phyloP scores from a whole-genome alignment of 2,888 invertebrate species.

The Biston stratarius region DNA sequence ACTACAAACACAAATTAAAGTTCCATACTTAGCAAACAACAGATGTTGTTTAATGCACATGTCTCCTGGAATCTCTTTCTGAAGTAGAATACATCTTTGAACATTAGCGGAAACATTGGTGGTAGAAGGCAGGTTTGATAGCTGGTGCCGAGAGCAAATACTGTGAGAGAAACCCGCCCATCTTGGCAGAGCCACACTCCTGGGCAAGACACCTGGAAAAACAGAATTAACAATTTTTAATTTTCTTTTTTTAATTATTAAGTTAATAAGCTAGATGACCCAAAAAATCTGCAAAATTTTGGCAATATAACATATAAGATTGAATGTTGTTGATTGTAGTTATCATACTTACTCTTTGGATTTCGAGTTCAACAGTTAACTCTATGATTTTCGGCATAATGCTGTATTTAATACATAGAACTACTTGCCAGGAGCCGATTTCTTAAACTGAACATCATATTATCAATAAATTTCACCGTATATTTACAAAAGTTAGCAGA shows the following conservation, averaged over 20 bases:
- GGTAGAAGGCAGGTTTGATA: conserved; percentile 88
- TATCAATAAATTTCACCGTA: neutral
- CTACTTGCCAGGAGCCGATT: conserved; percentile 15
- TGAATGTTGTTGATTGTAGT: no score
- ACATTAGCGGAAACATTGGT: conserved; percentile 90
- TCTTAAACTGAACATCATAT: conserved; percentile 22
- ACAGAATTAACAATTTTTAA: neutral
- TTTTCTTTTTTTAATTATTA: no score
- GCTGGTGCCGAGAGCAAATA: conserved; percentile 89
- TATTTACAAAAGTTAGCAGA: conserved; percentile 23
- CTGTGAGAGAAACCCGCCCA: conserved; percentile 90
- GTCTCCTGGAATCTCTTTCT: conserved; percentile 73
- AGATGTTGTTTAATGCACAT: conserved; percentile 77
- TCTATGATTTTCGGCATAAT: conserved; percentile 86
- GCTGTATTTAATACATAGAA: conserved; percentile 34
- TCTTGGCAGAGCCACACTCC: conserved; percentile 94
- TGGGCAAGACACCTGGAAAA: conserved; percentile 91
- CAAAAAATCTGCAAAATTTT: no score
- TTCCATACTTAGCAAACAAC: conserved; percentile 77
- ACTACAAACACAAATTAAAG: neutral
- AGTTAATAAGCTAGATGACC: no score
- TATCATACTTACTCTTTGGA: conserved; percentile 80
- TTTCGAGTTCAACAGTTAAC: conserved; percentile 85
- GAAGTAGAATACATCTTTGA: conserved; percentile 91
- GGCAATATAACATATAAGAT: no score